These are phyloP conservation scores for Cochlearius cochlearius DNA, from an alignment of 2,113 vertebrate genomes.

Conservation along the genomic window DNA sequence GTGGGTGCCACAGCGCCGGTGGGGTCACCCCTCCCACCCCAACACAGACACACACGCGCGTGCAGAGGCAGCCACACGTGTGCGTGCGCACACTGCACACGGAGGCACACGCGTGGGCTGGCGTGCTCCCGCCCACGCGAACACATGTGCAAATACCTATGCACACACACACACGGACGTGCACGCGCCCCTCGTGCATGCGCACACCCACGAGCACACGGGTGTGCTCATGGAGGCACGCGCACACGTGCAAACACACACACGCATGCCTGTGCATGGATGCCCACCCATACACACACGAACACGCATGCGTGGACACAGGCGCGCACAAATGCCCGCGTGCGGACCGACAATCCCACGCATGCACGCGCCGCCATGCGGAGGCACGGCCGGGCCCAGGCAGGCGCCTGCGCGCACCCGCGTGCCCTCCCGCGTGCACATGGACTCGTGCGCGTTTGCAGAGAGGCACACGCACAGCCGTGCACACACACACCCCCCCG, in stretches of 20 bases:
- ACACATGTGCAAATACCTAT: fast-evolving
- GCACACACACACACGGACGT: fast-evolving
- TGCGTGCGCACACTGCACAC: not conserved
- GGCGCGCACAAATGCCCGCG: not conserved
- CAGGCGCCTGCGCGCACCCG: not conserved
- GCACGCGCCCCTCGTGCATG: fast-evolving
- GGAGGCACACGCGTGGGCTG: fast-evolving
- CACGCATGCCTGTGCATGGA: fast-evolving
- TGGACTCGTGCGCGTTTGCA: fast-evolving
- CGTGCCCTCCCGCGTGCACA: fast-evolving
- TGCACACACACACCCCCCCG: not conserved
- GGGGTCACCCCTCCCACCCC: no score
- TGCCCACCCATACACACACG: fast-evolving
- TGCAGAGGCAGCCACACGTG: fast-evolving
- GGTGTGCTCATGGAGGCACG: not conserved
- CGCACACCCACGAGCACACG: no score
- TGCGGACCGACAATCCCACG: fast-evolving
- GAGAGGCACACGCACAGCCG: not conserved
- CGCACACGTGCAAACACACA: no score
- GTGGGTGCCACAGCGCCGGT: not conserved
- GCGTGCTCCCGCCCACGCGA: not conserved
- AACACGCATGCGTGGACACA: fast-evolving
- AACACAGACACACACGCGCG: not conserved
- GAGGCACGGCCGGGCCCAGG: not conserved
- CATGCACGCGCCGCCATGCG: fast-evolving